phyloP scores from a whole-genome alignment of 2,888 invertebrate species.

The Protodeltote pygarga region DNA sequence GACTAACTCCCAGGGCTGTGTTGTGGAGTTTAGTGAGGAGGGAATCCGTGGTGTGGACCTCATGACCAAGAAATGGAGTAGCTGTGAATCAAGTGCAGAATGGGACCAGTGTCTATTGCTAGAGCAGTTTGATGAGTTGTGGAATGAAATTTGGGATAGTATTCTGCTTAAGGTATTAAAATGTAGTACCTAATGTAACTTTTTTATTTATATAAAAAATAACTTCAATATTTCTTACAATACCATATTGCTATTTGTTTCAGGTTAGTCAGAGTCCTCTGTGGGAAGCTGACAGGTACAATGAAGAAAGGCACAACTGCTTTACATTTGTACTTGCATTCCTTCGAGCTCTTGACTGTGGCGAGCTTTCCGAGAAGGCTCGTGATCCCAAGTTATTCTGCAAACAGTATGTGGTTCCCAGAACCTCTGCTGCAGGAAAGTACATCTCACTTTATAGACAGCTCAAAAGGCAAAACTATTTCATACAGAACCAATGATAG shows the following conservation, averaged over 20 bases:
- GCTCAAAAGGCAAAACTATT: slow-evolving; percentile 85
- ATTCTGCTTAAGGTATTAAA: slow-evolving; percentile 86
- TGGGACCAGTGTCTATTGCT: slow-evolving; percentile 91
- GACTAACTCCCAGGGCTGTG: slow-evolving; percentile 92
- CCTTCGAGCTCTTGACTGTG: slow-evolving; percentile 90
- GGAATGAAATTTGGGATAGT: slow-evolving; percentile 93
- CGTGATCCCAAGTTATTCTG: slow-evolving; percentile 91
- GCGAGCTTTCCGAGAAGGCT: slow-evolving; percentile 90
- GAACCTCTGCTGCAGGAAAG: slow-evolving; percentile 93
- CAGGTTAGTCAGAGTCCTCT: slow-evolving; percentile 85
- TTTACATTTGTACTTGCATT: slow-evolving; percentile 95
- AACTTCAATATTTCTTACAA: not conserved
- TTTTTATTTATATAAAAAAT: slow-evolving; percentile 1
- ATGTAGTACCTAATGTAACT: too few species aligned
- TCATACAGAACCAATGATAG: slow-evolving; percentile 81
- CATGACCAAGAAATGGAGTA: slow-evolving; percentile 89
- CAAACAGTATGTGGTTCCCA: slow-evolving; percentile 92
- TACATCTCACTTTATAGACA: slow-evolving; percentile 94
- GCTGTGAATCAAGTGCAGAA: slow-evolving; percentile 83
- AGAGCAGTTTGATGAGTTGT: slow-evolving; percentile 89
- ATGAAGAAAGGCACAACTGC: slow-evolving; percentile 93
- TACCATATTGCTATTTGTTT: slow-evolving; percentile 38
- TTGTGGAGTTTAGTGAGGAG: slow-evolving; percentile 94
- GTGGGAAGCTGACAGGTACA: slow-evolving; percentile 91
- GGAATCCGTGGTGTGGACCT: slow-evolving; percentile 88